Conservation (phyloP, 2,113 vertebrate genomes). For the Excalfactoria chinensis region DNA sequence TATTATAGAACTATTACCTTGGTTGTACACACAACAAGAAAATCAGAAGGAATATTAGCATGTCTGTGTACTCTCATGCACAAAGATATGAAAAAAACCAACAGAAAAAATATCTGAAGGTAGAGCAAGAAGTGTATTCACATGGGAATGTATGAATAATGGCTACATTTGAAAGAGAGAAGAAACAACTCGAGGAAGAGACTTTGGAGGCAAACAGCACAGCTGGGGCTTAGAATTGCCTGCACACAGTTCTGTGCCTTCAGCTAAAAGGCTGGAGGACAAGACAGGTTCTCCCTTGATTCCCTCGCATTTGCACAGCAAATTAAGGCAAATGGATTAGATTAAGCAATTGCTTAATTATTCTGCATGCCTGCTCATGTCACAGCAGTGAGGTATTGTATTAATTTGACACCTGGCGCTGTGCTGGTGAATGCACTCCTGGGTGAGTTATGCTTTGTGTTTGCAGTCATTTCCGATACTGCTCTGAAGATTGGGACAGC, state of each 20-base stretch:
- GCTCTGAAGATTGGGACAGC: not conserved
- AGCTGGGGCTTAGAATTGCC: not conserved
- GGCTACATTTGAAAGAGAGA: not conserved
- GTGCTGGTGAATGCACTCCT: not conserved
- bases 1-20: not conserved
- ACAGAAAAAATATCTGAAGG: not conserved
- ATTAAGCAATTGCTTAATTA: not conserved
- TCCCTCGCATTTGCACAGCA: not conserved
- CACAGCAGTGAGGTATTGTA: not conserved
- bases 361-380: not conserved
- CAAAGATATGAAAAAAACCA: not conserved
- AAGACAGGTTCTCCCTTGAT: not conserved
- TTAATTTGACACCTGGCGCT: not conserved
- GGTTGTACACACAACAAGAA: not conserved
- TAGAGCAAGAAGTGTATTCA: not conserved
- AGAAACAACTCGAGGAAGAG: not conserved
- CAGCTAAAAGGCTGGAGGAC: not conserved
- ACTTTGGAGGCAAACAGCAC: not conserved
- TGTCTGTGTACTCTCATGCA: not conserved
- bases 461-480: not conserved
- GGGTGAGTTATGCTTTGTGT: not conserved
- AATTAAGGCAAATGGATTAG: too few relatives aligned
- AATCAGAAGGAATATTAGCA: not conserved
- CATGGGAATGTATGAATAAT: not conserved
- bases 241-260: not conserved